Percentiles rank a stretch among this genome's conserved stretches.
Evolutionary conservation across 2,888 invertebrate species (phyloP).

Genomic region (Phortica magna): DNA sequence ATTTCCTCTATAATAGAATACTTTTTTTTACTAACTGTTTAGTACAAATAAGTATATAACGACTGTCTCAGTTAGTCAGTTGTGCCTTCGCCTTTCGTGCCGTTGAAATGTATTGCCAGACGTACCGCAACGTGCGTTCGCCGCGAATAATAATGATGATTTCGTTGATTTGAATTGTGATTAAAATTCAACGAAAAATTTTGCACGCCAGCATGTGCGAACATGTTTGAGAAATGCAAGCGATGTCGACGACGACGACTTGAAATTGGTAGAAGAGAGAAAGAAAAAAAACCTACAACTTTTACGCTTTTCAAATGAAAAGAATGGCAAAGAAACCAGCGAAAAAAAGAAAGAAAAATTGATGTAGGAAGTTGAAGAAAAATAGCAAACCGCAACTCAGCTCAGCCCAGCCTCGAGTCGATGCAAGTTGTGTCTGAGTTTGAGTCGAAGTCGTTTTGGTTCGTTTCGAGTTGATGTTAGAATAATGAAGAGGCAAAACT

Average conservation of each 20-base stretch:
- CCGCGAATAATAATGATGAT: constrained; percentile 68
- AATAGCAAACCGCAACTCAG: constrained; percentile 69
- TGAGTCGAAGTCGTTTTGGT: constrained; percentile 43
- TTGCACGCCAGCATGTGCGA: constrained; percentile 49
- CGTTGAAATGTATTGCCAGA: background rate
- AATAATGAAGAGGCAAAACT: constrained; percentile 76
- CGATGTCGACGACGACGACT: background rate
- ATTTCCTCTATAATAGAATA: background rate
- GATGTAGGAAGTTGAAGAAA: constrained; percentile 57
- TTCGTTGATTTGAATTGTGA: constrained; percentile 74
- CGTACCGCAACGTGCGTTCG: constrained; percentile 4
- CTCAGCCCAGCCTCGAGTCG: background rate
- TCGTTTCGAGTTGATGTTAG: constrained; percentile 67
- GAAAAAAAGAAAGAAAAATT: constrained; percentile 10
- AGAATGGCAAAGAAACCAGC: constrained; percentile 27
- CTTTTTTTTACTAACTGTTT: background rate
- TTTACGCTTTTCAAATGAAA: constrained; percentile 52
- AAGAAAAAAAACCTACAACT: constrained; percentile 49
- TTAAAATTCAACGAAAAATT: constrained; percentile 74
- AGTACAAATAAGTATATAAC: background rate
- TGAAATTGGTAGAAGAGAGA: constrained; percentile 1
- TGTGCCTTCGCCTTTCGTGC: background rate
- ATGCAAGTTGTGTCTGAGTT: background rate
- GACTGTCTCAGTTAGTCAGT: background rate
- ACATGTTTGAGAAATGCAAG: constrained; percentile 8